phyloP scores from a whole-genome alignment of 2,797 vertebrate species.

The Lutjanus campechanus region DNA sequence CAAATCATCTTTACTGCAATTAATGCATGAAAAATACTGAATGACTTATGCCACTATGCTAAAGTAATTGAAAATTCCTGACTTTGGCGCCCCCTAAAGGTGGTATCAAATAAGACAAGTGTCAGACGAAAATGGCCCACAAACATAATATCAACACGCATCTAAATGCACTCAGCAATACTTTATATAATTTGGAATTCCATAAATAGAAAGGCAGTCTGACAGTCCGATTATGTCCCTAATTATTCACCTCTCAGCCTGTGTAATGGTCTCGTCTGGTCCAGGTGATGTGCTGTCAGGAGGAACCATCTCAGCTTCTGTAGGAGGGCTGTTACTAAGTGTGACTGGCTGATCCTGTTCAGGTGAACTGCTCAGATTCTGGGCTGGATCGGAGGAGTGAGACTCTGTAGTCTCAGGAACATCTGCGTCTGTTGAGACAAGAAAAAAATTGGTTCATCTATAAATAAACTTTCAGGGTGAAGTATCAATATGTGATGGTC shows the following conservation, averaged over 20 bases:
- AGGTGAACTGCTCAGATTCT: slow-evolving; percentile 27
- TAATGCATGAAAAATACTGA: neutral
- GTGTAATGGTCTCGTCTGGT: slow-evolving; percentile 33
- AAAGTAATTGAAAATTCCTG: neutral
- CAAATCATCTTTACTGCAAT: neutral
- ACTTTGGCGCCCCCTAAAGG: slow-evolving; percentile 7
- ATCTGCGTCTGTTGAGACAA: slow-evolving; percentile 79
- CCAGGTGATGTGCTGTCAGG: slow-evolving; percentile 28
- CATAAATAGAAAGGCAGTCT: neutral
- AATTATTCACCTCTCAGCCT: slow-evolving; percentile 70
- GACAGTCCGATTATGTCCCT: neutral
- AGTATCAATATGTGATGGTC: no score
- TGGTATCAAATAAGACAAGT: neutral
- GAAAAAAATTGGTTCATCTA: rapidly evolving
- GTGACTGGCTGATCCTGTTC: slow-evolving; percentile 30
- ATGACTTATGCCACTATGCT: neutral
- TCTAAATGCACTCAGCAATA: neutral
- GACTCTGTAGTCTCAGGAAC: slow-evolving; percentile 58
- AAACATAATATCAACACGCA: neutral
- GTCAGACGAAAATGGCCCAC: neutral
- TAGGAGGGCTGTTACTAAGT: slow-evolving; percentile 16
- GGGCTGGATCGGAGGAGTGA: slow-evolving; percentile 23
- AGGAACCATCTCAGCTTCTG: slow-evolving; percentile 34
- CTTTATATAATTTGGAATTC: neutral
- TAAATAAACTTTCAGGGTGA: rapidly evolving